Evolutionary conservation across 2,113 vertebrate species (phyloP).

Genomic region (Bungarus multicinctus): DNA sequence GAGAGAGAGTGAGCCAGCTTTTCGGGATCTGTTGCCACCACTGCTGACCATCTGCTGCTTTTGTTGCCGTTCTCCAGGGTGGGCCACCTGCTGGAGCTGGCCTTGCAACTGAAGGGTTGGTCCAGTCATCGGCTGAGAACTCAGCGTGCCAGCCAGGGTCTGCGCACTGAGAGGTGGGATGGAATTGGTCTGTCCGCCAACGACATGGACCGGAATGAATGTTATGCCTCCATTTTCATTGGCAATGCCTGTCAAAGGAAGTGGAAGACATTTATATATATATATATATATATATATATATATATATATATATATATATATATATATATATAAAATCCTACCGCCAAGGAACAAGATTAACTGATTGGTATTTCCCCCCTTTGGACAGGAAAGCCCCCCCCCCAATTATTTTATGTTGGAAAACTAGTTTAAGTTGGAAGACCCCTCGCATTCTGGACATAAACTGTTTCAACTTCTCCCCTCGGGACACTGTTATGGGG

Average conservation of each 20-base stretch:
- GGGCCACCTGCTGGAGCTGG: constrained; percentile 64
- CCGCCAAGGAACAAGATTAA: too few relatives aligned
- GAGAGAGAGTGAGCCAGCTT: constrained; percentile 69
- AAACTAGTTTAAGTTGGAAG: too few relatives aligned
- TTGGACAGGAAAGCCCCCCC: too few relatives aligned
- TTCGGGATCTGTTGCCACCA: constrained; percentile 39
- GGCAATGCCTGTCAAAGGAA: constrained; percentile 78
- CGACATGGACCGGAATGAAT: constrained; percentile 80
- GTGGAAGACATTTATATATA: neutral
- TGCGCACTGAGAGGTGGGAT: constrained; percentile 78
- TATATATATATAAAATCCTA: too few relatives aligned
- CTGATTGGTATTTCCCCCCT: too few relatives aligned
- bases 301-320: too few relatives aligned
- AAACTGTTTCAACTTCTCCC: too few relatives aligned
- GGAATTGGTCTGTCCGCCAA: constrained; percentile 73
- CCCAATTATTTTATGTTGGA: too few relatives aligned
- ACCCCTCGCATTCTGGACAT: too few relatives aligned
- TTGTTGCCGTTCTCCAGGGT: constrained; percentile 64
- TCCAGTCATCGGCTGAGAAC: constrained; percentile 64
- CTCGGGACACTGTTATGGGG: too few relatives aligned
- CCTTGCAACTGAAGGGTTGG: constrained; percentile 68
- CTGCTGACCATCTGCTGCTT: constrained; percentile 13
- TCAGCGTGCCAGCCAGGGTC: constrained; percentile 66
- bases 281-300: too few relatives aligned
- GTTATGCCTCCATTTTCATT: constrained; percentile 91